Evolutionary conservation across 2,113 vertebrate species (phyloP), one percentile per base, ranked within the genome.

Genomic region (Caloenas nicobarica): DNA sequence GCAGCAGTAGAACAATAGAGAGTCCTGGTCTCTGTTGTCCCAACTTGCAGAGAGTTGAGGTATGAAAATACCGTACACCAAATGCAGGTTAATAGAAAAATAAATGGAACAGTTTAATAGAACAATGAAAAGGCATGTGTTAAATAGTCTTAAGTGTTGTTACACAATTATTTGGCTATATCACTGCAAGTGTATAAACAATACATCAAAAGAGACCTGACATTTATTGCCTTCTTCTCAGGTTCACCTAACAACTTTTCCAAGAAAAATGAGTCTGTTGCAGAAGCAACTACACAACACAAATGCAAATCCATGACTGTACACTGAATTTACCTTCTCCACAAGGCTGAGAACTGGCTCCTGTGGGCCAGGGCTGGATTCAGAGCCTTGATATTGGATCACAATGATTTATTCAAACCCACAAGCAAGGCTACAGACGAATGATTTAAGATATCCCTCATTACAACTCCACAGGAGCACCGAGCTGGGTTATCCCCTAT

Each of bases 271-370:
- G 8, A 56, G 51, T 9, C 40, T 3, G 44, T 65, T 84, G 64
- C 74, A n/a, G 24, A 58, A 38, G 23, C 62, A 24, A 7, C 57
- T 6, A 26, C 38, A 23, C 7, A 13, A 7, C 0, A 10, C 12
- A 9, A 24, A 36, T 3, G 34, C 53, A 48, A 46, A 77, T 1
- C 44, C 80, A 11, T 0, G 17, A 15, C 46, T 4, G 5, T 4
- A 5, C 6, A 0, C 16, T 0, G 50, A 42, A 25, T 18, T 68
- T 28, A 23, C 38, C 76, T 11, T 19, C 18, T 46, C 17, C n/a
- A 3, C 17, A 0, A 11, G 53, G 40, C 44, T 38, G 46, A 38
- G 66, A 13, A 17, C 38, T 6, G n/a, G n/a, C 58, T 62, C 36
- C 53, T n/a, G 4, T 51, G 51, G 69, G 13, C 5, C 64, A 72